Base-by-base conservation (phyloP, 2,888 invertebrate genomes). In the Cosmopolites sordidus region DNA sequence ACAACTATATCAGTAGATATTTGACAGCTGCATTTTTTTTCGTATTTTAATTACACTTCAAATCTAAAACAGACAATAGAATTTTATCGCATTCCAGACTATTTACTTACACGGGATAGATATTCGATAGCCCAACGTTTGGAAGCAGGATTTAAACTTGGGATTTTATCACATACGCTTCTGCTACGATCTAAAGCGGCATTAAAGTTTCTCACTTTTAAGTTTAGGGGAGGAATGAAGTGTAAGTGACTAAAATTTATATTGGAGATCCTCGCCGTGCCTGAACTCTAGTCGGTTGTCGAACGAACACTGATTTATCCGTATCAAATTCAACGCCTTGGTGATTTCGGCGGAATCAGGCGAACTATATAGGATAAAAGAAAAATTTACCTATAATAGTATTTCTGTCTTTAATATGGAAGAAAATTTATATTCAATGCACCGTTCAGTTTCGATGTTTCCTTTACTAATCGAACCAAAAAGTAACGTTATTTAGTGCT, bases 291-390 rank as follows among this genome's bases (percentile, higher is more conserved):
- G 60, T 63, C 60, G 59, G 48, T 54, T 52, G 59, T 59, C 50
- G 52, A 59, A 60, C 59, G 54, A 53, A 59, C 62, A 62, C 64
- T 61, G 68, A 68, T 69, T 67, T 69, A 67, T 66, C 65, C 63
- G 63, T 64, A 69, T 69, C 68, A 68, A 68, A 69, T 66, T 63
- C 66, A 62, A 56, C 67, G 68, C 67, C 66, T 62, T 60, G 64
- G 59, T 66, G 68, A 65, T 63, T 69, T 39, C 64, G 68, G 69
- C 62, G 67, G 68, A 64, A 63, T 69, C 67, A 67, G 66, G 64
- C 66, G 66, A 69, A 67, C 67, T 67, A 65, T 67, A 22, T 22
- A 5, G 8, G 22, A 5, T 22, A 8, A 8, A 22, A 22, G 22
- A n/a, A n/a, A n/a, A n/a, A n/a, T n/a, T n/a, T n/a, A n/a, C n/a